Evolutionary conservation across 2,113 vertebrate species (phyloP).

Genomic region (Brachyhypopomus occidentalis): DNA sequence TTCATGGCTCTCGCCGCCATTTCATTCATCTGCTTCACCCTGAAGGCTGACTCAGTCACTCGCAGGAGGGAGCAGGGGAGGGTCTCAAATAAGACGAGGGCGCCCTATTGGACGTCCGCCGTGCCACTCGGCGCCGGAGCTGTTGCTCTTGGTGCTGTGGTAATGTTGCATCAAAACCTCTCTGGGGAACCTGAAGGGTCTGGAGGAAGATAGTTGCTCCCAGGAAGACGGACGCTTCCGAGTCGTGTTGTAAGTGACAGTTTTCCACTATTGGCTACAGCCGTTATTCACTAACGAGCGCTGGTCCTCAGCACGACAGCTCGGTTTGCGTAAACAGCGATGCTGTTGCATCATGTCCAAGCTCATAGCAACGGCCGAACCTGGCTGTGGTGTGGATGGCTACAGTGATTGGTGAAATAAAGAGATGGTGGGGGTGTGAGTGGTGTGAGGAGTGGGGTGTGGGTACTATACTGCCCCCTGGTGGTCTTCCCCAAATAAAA

Average conservation of each 20-base stretch:
- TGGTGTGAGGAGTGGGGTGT: neutral
- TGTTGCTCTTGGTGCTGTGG: neutral
- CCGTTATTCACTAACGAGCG: neutral
- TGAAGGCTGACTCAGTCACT: conserved; percentile 62
- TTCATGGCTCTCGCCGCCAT: conserved; percentile 57
- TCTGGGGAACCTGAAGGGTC: neutral
- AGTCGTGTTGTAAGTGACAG: neutral
- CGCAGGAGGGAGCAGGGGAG: neutral
- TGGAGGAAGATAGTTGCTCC: neutral
- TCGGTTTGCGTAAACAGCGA: conserved; percentile 28
- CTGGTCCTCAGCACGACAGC: neutral
- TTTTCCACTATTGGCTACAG: neutral
- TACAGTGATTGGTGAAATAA: conserved; percentile 8
- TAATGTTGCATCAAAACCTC: neutral
- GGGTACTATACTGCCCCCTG: conserved; percentile 20
- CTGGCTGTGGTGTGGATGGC: conserved; percentile 34
- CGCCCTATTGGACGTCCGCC: neutral
- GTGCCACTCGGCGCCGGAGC: neutral
- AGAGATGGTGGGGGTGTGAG: too few species aligned
- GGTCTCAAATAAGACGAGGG: conserved; percentile 17
- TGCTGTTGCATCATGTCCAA: conserved; percentile 40
- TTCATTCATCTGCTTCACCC: conserved; percentile 65
- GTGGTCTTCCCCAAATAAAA: conserved; percentile 14
- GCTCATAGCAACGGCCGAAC: conserved; percentile 49
- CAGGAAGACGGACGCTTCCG: neutral